Evolutionary conservation across 2,113 vertebrate species (phyloP).

Genomic region (Colistium nudipinnis): DNA sequence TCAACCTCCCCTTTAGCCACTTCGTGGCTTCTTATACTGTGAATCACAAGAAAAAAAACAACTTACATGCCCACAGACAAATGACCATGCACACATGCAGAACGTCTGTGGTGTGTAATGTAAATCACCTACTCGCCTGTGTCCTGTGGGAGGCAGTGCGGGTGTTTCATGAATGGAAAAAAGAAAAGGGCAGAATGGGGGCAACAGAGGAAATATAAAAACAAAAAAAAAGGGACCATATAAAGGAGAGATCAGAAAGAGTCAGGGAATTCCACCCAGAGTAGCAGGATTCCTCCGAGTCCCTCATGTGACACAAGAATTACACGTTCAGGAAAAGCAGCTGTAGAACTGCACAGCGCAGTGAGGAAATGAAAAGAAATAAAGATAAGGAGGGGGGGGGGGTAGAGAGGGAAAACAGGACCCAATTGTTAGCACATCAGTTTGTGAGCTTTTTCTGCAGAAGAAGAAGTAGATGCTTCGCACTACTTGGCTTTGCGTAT

Average conservation of each 20-base stretch:
- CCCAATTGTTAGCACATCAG: constrained; percentile 54
- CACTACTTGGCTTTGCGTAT: constrained; percentile 34
- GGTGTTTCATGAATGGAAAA: constrained; percentile 15
- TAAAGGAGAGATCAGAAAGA: constrained; percentile 28
- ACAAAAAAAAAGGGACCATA: constrained; percentile 1
- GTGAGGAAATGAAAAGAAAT: constrained; percentile 57
- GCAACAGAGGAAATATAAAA: constrained; percentile 13
- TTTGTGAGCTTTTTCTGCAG: constrained; percentile 17
- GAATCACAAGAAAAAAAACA: constrained; percentile 9
- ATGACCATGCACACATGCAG: not conserved
- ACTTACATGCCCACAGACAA: not conserved
- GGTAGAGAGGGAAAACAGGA: constrained; percentile 29
- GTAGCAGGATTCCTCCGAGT: constrained; percentile 37
- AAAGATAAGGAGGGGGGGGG: not conserved
- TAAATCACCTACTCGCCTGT: constrained; percentile 32
- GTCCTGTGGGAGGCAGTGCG: constrained; percentile 8
- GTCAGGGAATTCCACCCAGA: constrained; percentile 30
- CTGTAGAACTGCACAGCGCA: constrained; percentile 29
- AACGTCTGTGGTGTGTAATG: constrained; percentile 3
- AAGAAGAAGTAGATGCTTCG: constrained; percentile 45
- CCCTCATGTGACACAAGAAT: constrained; percentile 46
- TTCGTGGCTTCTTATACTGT: not conserved
- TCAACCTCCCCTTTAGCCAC: no score
- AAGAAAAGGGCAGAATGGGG: constrained; percentile 9
- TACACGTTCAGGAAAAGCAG: constrained; percentile 59